Base-by-base conservation (phyloP, 1,140 invertebrate species). In the Drosophila ohnishii region DNA sequence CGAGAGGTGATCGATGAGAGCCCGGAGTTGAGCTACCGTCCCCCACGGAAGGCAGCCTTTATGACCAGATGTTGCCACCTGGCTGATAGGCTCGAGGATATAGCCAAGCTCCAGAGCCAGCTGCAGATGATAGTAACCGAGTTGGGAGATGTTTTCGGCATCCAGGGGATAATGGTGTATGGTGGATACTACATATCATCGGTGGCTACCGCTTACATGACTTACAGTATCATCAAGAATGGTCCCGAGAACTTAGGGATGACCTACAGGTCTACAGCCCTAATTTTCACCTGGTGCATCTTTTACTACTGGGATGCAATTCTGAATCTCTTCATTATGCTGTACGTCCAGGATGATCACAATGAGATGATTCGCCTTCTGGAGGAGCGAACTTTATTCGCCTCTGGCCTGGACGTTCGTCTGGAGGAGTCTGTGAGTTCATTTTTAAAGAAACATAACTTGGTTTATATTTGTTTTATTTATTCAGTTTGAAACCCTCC, bases 61-160 rank as follows among this genome's bases (percentile, higher is more conserved):
- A 55, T 76, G 55, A 67, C 62, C 11, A 48, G 25, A n/a, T 76
- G 73, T 19, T 76, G 73, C n/a, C 14, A 1, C 3, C 25, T 76
- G 8, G 61, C 73, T 0, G 73, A 76, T 50, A 7, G 39, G 13
- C 3, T 76, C 11, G 73, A 76, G 2, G 11, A 42, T 4, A 42
- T 76, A 11, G 53, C 55, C n/a, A 51, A 22, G n/a, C 6, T 39
- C 0, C 73, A 76, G 28, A 39, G 25, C 16, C 34, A 67, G 10
- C 6, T 76, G 5, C 55, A 76, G 8, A 16, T 11, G 8, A 19
- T 60, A 11, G n/a, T 66, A 1, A 37, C 7, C 0, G 1, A 37
- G 4, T 4, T 58, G 39, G 28, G 34, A 0, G 2, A 50, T 2
- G 35, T 56, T 1, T 76, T 56, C 22, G 62, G 19, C 1, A 10